Evolutionary conservation across 2,113 vertebrate genomes (phyloP).

Genomic region (Syngnathoides biaculeatus): DNA sequence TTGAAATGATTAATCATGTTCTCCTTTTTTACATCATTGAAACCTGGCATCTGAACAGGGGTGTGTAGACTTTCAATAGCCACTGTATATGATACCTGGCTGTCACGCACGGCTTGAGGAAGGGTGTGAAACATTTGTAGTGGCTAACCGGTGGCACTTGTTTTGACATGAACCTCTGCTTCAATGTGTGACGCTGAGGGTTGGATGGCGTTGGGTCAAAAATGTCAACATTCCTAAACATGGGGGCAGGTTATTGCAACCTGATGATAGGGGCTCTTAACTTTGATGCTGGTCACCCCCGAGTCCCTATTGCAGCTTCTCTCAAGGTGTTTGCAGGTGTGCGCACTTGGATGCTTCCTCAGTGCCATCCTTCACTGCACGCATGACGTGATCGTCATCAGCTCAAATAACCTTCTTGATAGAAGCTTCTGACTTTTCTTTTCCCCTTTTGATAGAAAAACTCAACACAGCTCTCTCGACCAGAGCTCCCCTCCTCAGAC

Average conservation of each 20-base stretch:
- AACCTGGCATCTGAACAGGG: too few relatives aligned
- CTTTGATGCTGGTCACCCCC: conserved; percentile 18
- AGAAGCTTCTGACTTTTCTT: neutral
- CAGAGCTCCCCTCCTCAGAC: conserved; percentile 95
- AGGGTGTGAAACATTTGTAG: too few relatives aligned
- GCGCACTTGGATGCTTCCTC: conserved; percentile 10
- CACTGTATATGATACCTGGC: too few relatives aligned
- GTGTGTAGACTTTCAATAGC: too few relatives aligned
- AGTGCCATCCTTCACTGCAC: neutral
- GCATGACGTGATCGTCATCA: neutral
- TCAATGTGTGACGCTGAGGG: conserved; percentile 28
- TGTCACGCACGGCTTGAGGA: too few relatives aligned
- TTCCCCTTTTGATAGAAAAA: conserved; percentile 78
- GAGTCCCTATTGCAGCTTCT: conserved; percentile 36
- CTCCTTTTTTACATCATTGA: too few relatives aligned
- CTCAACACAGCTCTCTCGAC: conserved; percentile 93
- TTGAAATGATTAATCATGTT: too few relatives aligned
- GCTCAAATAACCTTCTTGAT: neutral
- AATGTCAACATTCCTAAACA: conserved; percentile 9
- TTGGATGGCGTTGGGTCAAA: conserved; percentile 16
- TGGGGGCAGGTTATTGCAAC: conserved; percentile 48
- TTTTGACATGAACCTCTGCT: conserved; percentile 26
- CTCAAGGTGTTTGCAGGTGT: conserved; percentile 36
- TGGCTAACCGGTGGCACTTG: neutral
- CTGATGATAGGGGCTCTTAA: conserved; percentile 46